Evolutionary conservation across 2,797 vertebrate genomes (phyloP), one percentile per base, ranked within the genome.

Genomic region (Lithobates sylvaticus): DNA sequence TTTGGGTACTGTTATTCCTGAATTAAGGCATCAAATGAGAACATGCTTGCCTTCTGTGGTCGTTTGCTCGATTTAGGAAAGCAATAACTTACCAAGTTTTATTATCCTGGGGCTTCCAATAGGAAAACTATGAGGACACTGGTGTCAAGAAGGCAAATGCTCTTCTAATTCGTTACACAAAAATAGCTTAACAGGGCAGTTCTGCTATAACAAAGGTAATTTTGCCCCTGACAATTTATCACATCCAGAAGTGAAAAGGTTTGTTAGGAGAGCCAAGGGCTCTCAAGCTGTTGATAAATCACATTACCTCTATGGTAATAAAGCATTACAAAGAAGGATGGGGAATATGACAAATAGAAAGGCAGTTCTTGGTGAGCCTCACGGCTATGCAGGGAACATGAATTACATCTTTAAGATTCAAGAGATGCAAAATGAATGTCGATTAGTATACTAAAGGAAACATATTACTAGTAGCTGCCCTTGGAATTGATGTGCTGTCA

Each of bases 341-440:
- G 85, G 79, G 39, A 72, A 81, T 83, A 77, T 86, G 80, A 83
- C 68, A 83, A 86, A 86, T 78, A 42, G 50, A 68, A 78, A 82
- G 67, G 65, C 74, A 83, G 85, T 79, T 86, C 65, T 74, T 83
- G 80, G 79, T 71, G 58, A 83, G 74, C 74, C 85, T 83, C 39
- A 67, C 58, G 75, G 85, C 85, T 78, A 77, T 68, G 44, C 42
- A 10, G 54, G 54, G 78, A 86, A 83, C 85, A 86, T 78, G 85
- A 83, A 83, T 86, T 83, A 81, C 36, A 2, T 73, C 67, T 82
- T 82, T 83, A 83, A 76, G 75, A 86, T 86, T 86, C 79, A 86
- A 77, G 85, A 82, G 79, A 81, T 82, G 79, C 47, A 77, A 75
- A 81, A 64, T 76, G 65, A 86, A 72, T 36, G 15, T 21, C 9